phyloP scores from a whole-genome alignment of 2,888 invertebrate species.

The Digitonthophagus gazella region DNA sequence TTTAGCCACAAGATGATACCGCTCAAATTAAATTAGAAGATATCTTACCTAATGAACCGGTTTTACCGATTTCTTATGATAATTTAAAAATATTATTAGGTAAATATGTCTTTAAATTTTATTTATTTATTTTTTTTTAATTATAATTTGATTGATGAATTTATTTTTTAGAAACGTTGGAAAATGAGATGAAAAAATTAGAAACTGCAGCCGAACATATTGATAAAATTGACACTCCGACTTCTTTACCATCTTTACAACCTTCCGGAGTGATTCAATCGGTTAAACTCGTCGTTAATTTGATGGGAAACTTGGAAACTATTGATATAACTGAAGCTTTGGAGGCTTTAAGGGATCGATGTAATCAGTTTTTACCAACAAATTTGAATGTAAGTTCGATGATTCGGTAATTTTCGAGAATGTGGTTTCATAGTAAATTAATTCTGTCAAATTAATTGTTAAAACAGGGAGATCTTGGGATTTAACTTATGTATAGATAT shows the following conservation, averaged over 20 bases:
- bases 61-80: conserved; percentile 72
- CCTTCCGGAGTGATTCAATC: conserved; percentile 81
- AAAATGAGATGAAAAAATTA: conserved; percentile 76
- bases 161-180: conserved; percentile 67
- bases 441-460: no score
- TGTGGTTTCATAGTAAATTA: no score
- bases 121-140: background rate
- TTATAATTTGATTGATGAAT: no score
- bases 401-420: background rate
- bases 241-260: conserved; percentile 52
- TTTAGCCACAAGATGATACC: conserved; percentile 72
- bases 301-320: conserved; percentile 87
- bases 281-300: conserved; percentile 87
- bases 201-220: conserved; percentile 63
- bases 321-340: conserved; percentile 79
- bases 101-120: conserved; percentile 46
- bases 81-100: conserved; percentile 82
- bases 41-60: conserved; percentile 72
- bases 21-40: conserved; percentile 74
- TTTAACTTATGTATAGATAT: no score
- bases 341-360: conserved; percentile 41
- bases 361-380: conserved; percentile 37
- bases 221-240: conserved; percentile 45
- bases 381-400: conserved; percentile 34
- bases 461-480: no score